Evolutionary conservation across 2,888 invertebrate species (phyloP).

Genomic region (Sialis fuliginosa): DNA sequence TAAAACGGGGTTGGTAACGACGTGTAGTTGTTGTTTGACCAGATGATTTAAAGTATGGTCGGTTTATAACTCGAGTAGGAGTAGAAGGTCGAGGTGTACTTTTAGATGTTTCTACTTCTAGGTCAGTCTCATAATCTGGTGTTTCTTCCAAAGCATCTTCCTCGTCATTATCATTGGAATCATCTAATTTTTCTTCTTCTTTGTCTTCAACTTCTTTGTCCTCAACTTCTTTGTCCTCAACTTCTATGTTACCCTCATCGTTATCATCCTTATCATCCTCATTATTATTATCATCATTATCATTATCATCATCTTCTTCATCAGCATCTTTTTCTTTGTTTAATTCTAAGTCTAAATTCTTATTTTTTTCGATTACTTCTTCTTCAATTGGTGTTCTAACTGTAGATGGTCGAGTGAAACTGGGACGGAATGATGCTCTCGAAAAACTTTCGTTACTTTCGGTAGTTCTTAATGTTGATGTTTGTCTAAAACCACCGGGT

Average conservation of each 20-base stretch:
- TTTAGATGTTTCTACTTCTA: neutral
- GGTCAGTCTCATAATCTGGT: constrained; percentile 7
- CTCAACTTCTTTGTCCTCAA: constrained; percentile 11
- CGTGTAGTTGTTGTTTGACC: no score
- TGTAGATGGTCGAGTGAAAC: neutral
- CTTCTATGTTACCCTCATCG: no score
- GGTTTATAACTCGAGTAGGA: no score
- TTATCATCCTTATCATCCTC: constrained; percentile 8
- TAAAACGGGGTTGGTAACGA: no score
- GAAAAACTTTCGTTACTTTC: no score
- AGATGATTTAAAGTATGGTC: no score
- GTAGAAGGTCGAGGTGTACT: no score
- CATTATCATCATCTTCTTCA: neutral
- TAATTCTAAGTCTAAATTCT: neutral
- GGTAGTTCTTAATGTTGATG: no score
- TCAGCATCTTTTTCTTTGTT: neutral
- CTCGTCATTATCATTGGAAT: constrained; percentile 25
- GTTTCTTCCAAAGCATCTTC: constrained; percentile 21
- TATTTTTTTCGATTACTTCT: neutral
- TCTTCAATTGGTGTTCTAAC: neutral
- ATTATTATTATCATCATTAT: neutral
- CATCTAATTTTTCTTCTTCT: constrained; percentile 24
- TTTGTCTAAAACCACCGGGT: no score
- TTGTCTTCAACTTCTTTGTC: constrained; percentile 11
- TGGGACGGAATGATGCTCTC: no score